phyloP scores from a whole-genome alignment of 2,888 invertebrate genomes.

The Aproaerema taeniolella region DNA sequence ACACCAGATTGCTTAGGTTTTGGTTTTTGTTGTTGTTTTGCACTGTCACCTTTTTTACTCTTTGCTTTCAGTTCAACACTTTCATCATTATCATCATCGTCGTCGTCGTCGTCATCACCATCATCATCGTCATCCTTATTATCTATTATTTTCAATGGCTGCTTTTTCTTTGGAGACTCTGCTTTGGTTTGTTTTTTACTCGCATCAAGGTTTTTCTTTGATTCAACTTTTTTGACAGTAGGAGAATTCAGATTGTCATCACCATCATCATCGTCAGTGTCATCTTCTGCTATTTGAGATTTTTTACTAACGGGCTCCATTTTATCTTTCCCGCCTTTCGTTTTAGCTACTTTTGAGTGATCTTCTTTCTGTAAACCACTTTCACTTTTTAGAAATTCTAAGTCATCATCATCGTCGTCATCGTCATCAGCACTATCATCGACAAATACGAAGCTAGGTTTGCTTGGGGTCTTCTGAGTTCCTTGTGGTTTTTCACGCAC shows the following conservation, averaged over 20 bases:
- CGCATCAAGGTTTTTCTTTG: conserved; percentile 18
- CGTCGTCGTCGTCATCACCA: conserved; percentile 14
- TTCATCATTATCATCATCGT: conserved; percentile 23
- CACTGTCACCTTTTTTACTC: too few species aligned
- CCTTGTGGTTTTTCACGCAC: conserved; percentile 45
- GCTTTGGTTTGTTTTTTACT: conserved; percentile 3
- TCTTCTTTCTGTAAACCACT: conserved; percentile 30
- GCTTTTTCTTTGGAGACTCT: conserved; percentile 12
- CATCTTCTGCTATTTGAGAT: too few species aligned
- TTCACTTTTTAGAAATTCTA: conserved; percentile 26
- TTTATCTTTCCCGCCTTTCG: conserved; percentile 13
- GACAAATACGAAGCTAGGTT: conserved; percentile 33
- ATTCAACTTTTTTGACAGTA: conserved; percentile 13
- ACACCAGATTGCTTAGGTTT: neutral
- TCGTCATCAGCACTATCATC: conserved; percentile 38
- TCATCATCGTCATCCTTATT: conserved; percentile 21
- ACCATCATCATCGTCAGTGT: conserved; percentile 16
- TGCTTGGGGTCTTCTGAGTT: conserved; percentile 36
- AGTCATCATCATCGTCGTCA: conserved; percentile 32
- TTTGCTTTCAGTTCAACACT: too few species aligned
- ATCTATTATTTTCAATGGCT: conserved; percentile 20
- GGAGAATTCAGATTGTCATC: conserved; percentile 16
- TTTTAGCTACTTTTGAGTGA: conserved; percentile 21
- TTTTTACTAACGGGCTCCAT: conserved; percentile 14
- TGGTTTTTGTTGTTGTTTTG: neutral